Conservation (phyloP, 2,888 invertebrate species). For the Brachyptera risi region DNA sequence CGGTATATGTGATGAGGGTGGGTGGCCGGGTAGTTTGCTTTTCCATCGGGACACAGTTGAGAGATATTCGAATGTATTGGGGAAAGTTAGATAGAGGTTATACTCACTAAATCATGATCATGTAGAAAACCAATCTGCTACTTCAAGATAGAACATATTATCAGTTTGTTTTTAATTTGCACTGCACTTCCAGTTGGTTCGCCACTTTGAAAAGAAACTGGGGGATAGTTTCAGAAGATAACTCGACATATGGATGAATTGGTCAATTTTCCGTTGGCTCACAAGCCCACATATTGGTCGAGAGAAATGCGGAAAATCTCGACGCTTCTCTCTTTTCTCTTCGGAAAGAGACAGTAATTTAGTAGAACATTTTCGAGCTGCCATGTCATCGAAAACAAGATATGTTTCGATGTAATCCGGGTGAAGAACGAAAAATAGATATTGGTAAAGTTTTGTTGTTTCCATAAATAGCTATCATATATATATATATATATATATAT, state of each 20-base stretch:
- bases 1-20: too few relatives aligned
- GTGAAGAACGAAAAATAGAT: slow-evolving; percentile 1
- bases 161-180: slow-evolving; percentile 11
- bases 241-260: slow-evolving; percentile 7
- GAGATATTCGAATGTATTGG: too few relatives aligned
- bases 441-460: slow-evolving; percentile 6
- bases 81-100: too few relatives aligned
- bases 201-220: slow-evolving; percentile 4
- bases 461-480: too few relatives aligned
- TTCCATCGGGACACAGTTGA: too few relatives aligned
- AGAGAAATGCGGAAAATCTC: background rate
- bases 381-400: slow-evolving; percentile 19
- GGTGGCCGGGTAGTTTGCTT: too few relatives aligned
- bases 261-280: slow-evolving; percentile 11
- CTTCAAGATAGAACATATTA: slow-evolving; percentile 1
- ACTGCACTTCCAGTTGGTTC: slow-evolving; percentile 1
- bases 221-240: background rate
- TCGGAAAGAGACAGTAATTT: slow-evolving; percentile 16
- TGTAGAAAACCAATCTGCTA: background rate
- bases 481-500: too few relatives aligned
- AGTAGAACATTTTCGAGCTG: slow-evolving; percentile 15
- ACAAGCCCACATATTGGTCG: slow-evolving; percentile 12
- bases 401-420: slow-evolving; percentile 13
- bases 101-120: slow-evolving; percentile 3
- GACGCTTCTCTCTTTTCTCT: background rate